phyloP scores from a whole-genome alignment of 2,113 vertebrate genomes.

The Erythrolamprus reginae region DNA sequence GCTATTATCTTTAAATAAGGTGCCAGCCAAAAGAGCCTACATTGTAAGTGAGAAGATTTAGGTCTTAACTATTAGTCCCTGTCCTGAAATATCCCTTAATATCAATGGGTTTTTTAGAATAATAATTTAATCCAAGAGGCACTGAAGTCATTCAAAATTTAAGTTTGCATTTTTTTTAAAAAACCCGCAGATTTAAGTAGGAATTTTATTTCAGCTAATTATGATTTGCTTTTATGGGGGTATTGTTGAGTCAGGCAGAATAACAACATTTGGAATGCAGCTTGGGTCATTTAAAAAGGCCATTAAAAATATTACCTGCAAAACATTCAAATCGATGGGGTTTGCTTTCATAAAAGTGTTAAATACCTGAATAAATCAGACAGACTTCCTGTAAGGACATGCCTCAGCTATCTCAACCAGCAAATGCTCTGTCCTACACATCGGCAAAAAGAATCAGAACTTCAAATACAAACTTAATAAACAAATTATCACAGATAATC shows the following conservation, averaged over 20 bases:
- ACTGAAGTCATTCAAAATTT: neutral
- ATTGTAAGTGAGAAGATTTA: neutral
- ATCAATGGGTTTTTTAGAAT: neutral
- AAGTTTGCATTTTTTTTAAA: neutral
- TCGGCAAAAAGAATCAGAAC: too few species aligned
- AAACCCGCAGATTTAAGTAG: neutral
- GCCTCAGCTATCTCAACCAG: too few species aligned
- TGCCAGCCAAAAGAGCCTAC: neutral
- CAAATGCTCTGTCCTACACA: too few species aligned
- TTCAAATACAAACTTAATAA: too few species aligned
- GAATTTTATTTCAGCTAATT: neutral
- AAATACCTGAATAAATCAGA: neutral
- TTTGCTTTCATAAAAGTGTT: neutral
- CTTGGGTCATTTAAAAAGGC: neutral
- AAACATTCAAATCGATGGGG: neutral
- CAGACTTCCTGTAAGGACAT: neutral
- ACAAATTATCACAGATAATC: too few species aligned
- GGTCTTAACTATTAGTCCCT: neutral
- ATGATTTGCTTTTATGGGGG: neutral
- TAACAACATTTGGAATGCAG: neutral
- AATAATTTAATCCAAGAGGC: neutral
- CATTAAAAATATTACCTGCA: neutral
- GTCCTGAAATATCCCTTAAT: neutral
- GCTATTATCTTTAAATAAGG: neutral
- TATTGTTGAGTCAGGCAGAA: neutral